Evolutionary conservation across 2,797 vertebrate species (phyloP).

Genomic region (Typhlichthys subterraneus): DNA sequence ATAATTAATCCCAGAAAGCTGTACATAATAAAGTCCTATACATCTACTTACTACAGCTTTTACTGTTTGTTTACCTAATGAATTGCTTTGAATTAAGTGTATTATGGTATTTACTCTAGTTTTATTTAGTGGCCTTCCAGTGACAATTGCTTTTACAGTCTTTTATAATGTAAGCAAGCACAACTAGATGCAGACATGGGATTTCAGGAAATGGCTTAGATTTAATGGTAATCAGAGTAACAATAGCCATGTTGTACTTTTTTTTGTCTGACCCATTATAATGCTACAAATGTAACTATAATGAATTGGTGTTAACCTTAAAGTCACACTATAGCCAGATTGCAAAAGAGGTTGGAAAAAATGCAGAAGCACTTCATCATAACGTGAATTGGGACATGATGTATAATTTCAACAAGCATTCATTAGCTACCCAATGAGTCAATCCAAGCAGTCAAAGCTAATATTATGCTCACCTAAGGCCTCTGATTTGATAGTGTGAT

Average conservation of each 20-base stretch:
- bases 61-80: constrained; percentile 10
- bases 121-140: constrained; percentile 18
- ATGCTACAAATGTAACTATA: no score
- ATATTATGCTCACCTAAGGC: no score
- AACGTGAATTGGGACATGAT: neutral
- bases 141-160: constrained; percentile 45
- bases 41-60: no score
- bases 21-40: no score
- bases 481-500: no score
- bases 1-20: no score
- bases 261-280: neutral
- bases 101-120: constrained; percentile 1
- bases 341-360: neutral
- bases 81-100: constrained; percentile 21
- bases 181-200: constrained; percentile 17
- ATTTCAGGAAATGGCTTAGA: constrained; percentile 40
- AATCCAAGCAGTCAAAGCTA: neutral
- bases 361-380: neutral
- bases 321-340: neutral
- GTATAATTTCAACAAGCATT: neutral
- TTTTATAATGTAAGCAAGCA: constrained; percentile 30
- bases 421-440: neutral
- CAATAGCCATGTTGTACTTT: neutral
- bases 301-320: neutral
- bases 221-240: constrained; percentile 31